These are phyloP conservation scores for Gavialis gangeticus DNA, from an alignment of 2,113 vertebrate species.

Conservation along the genomic window DNA sequence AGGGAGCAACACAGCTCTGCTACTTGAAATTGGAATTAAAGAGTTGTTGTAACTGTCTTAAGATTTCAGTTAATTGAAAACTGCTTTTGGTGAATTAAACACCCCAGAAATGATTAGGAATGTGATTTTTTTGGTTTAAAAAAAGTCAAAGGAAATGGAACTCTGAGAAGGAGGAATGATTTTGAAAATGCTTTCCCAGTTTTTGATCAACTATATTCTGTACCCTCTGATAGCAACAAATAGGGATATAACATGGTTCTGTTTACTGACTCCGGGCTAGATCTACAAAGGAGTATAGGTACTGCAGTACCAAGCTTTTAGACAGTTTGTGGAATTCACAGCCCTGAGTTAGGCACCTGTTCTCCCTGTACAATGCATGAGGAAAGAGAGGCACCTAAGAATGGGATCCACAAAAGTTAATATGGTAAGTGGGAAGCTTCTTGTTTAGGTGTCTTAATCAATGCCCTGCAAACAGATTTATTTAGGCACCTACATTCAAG, in stretches of 20 bases:
- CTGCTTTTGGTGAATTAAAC: constrained; percentile 18
- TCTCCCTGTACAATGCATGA: too few species aligned
- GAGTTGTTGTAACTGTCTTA: constrained; percentile 63
- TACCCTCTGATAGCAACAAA: not conserved
- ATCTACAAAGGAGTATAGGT: too few species aligned
- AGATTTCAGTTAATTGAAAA: not conserved
- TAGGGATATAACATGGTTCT: not conserved
- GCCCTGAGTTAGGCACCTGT: too few species aligned
- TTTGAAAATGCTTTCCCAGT: constrained; percentile 3
- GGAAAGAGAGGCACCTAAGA: too few species aligned
- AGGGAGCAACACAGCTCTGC: constrained; percentile 23
- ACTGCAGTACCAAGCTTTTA: too few species aligned
- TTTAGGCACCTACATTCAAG: too few species aligned
- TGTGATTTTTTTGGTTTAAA: not conserved
- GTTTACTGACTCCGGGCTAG: not conserved
- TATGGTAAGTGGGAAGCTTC: too few species aligned
- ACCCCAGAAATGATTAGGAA: constrained; percentile 34
- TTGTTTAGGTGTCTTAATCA: too few species aligned
- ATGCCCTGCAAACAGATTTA: too few species aligned
- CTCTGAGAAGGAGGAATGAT: not conserved
- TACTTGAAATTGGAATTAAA: constrained; percentile 51
- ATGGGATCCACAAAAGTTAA: too few species aligned
- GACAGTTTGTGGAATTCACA: too few species aligned
- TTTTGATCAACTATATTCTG: constrained; percentile 31
- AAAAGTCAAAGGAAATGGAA: not conserved